phyloP scores from a whole-genome alignment of 2,797 vertebrate species.

The Buphagus erythrorhynchus region DNA sequence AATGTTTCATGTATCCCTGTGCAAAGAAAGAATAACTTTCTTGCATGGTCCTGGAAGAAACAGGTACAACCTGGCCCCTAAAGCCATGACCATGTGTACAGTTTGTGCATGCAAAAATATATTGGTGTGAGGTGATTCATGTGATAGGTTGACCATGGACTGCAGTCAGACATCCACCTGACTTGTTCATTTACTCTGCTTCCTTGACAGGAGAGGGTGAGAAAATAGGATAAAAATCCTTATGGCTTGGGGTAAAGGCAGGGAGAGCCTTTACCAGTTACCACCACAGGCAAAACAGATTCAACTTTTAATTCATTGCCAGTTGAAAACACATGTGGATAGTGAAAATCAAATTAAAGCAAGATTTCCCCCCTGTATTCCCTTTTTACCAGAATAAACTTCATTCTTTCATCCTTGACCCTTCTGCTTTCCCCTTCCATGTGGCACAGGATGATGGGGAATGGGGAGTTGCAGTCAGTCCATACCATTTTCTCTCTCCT shows the following conservation, averaged over 20 bases:
- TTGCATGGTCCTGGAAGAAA: neutral
- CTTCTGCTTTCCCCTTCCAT: neutral
- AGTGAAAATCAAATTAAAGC: neutral
- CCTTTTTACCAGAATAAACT: neutral
- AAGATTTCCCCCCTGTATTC: neutral
- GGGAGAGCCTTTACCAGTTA: neutral
- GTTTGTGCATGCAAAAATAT: neutral
- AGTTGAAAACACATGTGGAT: neutral
- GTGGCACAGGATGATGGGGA: rapidly evolving
- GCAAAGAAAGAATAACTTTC: neutral
- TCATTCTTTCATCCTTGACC: neutral
- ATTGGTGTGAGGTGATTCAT: neutral
- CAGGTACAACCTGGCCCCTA: neutral
- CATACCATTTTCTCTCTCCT: neutral
- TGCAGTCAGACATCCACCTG: neutral
- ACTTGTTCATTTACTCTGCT: neutral
- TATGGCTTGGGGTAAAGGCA: neutral
- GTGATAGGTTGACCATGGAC: neutral
- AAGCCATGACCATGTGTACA: neutral
- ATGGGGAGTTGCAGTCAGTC: neutral
- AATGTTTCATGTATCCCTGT: neutral
- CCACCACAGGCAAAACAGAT: neutral
- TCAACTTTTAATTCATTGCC: neutral
- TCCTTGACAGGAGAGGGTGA: neutral
- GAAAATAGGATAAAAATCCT: neutral